A percentile compares a stretch with the other conserved stretches of the same genome.
Conservation (phyloP, 2,113 vertebrate species). For the Cochlearius cochlearius region DNA sequence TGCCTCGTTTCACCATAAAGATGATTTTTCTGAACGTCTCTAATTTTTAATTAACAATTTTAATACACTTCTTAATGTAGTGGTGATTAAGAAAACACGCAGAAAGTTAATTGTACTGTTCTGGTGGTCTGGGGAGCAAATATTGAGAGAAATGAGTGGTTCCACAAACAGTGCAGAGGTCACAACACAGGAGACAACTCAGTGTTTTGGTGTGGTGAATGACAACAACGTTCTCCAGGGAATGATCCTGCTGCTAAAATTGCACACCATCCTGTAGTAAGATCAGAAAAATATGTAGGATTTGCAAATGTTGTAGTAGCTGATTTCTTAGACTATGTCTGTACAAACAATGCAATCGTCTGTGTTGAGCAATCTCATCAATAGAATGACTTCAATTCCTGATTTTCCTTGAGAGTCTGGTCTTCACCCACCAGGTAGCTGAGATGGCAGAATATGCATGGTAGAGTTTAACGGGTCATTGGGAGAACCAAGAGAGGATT, state of each 20-base stretch:
- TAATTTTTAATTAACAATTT: not conserved
- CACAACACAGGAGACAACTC: not conserved
- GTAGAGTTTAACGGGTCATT: not conserved
- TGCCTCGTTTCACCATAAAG: not conserved
- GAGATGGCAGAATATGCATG: not conserved
- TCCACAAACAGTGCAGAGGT: not conserved
- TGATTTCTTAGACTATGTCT: not conserved
- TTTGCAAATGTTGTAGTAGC: not conserved
- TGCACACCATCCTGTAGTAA: not conserved
- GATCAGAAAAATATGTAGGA: not conserved
- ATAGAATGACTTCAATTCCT: not conserved
- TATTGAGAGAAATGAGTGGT: not conserved
- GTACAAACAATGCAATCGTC: not conserved
- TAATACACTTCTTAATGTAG: not conserved
- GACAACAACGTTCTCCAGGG: too few species aligned
- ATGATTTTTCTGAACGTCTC: not conserved
- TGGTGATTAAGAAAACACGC: not conserved
- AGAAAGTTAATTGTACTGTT: not conserved
- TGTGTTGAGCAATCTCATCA: not conserved
- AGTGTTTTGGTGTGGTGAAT: not conserved
- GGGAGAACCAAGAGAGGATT: not conserved
- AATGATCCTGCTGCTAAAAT: not conserved
- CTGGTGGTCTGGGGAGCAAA: not conserved
- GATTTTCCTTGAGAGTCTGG: not conserved
- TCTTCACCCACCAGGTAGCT: not conserved